Conservation (phyloP, 2,113 vertebrate genomes). For the Pogonocichla stellata region DNA sequence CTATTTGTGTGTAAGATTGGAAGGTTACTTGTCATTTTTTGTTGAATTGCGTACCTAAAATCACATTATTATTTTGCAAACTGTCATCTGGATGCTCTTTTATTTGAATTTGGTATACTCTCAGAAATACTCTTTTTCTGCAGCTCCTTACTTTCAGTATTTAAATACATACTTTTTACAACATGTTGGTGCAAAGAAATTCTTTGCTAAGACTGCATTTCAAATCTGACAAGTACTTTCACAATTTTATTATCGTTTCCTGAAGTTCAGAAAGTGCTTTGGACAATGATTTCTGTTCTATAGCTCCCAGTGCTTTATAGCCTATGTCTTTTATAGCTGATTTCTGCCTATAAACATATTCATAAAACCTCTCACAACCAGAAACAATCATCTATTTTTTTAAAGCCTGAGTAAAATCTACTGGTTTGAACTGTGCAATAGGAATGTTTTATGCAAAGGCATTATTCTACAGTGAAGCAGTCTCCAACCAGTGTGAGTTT, state of each 20-base stretch:
- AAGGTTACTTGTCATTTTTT: neutral
- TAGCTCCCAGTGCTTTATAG: constrained; percentile 19
- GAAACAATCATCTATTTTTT: constrained; percentile 21
- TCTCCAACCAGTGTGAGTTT: neutral
- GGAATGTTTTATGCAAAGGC: neutral
- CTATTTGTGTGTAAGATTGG: neutral
- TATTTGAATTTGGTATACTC: neutral
- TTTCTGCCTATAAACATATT: constrained; percentile 59
- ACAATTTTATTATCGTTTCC: constrained; percentile 17
- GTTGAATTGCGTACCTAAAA: neutral
- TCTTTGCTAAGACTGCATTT: constrained; percentile 21
- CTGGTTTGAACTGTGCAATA: neutral
- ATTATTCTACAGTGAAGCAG: neutral
- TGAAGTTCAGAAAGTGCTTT: constrained; percentile 44
- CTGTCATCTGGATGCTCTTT: neutral
- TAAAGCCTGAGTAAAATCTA: neutral
- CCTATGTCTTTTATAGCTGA: constrained; percentile 44
- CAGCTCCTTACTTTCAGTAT: neutral
- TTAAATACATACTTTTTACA: neutral
- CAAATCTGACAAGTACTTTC: constrained; percentile 26
- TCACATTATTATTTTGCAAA: neutral
- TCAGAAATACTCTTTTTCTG: neutral
- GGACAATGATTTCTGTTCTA: constrained; percentile 31
- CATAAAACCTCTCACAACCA: constrained; percentile 44
- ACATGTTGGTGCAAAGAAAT: neutral